These are phyloP conservation scores for Octodonta nipae DNA, from an alignment of 2,888 invertebrate species.

Conservation along the genomic window DNA sequence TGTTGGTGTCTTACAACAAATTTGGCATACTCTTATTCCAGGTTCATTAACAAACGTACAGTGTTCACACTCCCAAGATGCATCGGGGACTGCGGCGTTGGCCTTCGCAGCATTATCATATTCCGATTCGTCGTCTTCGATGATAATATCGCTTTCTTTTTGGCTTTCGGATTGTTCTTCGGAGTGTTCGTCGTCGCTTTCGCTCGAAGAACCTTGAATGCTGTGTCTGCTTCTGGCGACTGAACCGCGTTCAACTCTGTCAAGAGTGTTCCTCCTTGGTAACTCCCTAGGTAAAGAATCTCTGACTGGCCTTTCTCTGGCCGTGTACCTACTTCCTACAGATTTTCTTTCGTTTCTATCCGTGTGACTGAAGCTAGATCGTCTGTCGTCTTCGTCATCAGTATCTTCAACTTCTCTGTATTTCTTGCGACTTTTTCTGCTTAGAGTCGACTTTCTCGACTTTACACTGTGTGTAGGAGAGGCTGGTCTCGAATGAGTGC, in stretches of 20 bases:
- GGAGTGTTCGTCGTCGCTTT: slow-evolving; percentile 26
- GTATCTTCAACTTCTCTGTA: slow-evolving; percentile 39
- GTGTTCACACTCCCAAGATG: slow-evolving; percentile 76
- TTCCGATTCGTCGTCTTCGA: slow-evolving; percentile 22
- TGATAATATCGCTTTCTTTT: slow-evolving; percentile 18
- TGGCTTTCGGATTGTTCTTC: slow-evolving; percentile 15
- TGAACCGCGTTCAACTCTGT: slow-evolving; percentile 22
- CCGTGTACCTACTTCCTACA: slow-evolving; percentile 19
- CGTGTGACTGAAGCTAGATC: slow-evolving; percentile 30
- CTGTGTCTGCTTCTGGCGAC: slow-evolving; percentile 21
- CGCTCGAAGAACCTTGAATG: slow-evolving; percentile 23
- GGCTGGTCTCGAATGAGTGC: slow-evolving; percentile 50
- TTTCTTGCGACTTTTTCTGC: slow-evolving; percentile 40
- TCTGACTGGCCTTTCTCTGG: slow-evolving; percentile 19
- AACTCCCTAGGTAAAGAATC: slow-evolving; percentile 30
- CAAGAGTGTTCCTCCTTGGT: slow-evolving; percentile 19
- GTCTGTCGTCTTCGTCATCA: slow-evolving; percentile 30
- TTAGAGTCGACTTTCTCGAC: slow-evolving; percentile 53
- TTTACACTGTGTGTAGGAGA: slow-evolving; percentile 57
- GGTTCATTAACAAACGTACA: slow-evolving; percentile 79
- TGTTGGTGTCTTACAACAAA: slow-evolving; percentile 74
- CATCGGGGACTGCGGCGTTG: slow-evolving; percentile 34
- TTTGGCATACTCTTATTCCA: slow-evolving; percentile 63
- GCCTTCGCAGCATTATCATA: slow-evolving; percentile 20
- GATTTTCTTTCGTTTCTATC: slow-evolving; percentile 25